Percentiles rank a stretch among this genome's conserved stretches.
phyloP scores from a whole-genome alignment of 2,888 invertebrate species.

The Arctia plantaginis region DNA sequence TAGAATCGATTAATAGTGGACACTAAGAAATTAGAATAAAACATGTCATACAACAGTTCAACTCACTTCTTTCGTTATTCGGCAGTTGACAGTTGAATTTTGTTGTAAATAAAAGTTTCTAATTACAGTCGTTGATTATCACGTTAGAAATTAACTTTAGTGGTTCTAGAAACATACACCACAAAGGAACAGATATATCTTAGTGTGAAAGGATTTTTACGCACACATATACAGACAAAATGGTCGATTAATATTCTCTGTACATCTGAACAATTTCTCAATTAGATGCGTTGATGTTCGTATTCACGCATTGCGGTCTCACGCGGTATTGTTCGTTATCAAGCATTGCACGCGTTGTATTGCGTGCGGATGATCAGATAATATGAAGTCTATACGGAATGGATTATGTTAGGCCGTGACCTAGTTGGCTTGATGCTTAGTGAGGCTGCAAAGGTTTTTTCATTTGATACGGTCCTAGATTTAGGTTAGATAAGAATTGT shows the following conservation, averaged over 20 bases:
- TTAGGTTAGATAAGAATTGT: slow-evolving; percentile 38
- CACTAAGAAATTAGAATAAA: background rate
- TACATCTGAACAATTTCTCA: slow-evolving; percentile 42
- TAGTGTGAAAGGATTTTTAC: background rate
- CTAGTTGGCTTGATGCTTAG: slow-evolving; percentile 40
- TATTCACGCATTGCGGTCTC: slow-evolving; percentile 29
- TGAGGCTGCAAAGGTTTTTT: slow-evolving; percentile 28
- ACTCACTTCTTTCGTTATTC: background rate
- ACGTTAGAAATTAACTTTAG: background rate
- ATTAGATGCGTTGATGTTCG: slow-evolving; percentile 32
- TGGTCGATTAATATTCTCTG: slow-evolving; percentile 37
- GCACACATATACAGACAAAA: slow-evolving; percentile 6
- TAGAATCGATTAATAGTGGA: background rate
- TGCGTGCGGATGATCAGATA: slow-evolving; percentile 50
- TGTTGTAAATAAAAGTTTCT: background rate
- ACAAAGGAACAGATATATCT: background rate
- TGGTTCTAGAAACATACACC: background rate
- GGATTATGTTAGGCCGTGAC: slow-evolving; percentile 46
- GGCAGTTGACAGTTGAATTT: background rate
- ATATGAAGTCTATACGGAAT: slow-evolving; percentile 41
- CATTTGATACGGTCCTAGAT: slow-evolving; percentile 37
- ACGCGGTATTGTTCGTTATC: slow-evolving; percentile 29
- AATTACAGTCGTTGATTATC: background rate
- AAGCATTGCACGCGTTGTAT: slow-evolving; percentile 37
- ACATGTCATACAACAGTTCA: background rate